Base-by-base conservation (phyloP, 64 coral and sea anemone genomes). In the Cladopsammia gracilis region DNA sequence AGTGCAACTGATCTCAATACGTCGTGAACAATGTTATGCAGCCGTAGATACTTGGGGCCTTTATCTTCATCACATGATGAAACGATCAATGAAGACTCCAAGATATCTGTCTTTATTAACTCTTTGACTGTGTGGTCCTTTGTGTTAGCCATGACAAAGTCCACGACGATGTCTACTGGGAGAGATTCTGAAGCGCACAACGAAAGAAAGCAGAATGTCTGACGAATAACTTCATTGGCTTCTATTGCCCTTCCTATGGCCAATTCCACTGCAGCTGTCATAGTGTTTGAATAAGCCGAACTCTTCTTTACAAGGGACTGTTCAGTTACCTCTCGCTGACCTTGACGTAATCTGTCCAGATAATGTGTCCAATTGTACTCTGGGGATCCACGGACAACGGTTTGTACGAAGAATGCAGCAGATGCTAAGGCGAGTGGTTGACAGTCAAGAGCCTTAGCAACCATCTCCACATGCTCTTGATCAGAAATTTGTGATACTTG, bases 261-360 rank as follows among this genome's bases (percentile, higher is more conserved):
- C 54, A 92, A 47, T 80, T 14, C 75, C 11, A 92, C 70, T 9
- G 90, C 79, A 47, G 78, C 47, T 2, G 90, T 66, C 79, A 85
- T 92, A 9, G 90, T 50, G 49, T 12, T 61, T 48, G 58, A 4
- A 64, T 92, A 85, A 1, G 78, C 71, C 42, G 16, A 2, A 49
- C 25, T 85, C 1, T 15, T 52, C 14, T 72, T 73, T 46, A 60
- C 56, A 25, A 48, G 83, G 2, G 24, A 7, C 16, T 61, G 69
- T 26, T 85, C 90, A 7, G 79, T 65, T 45, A 19, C 65, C 14
- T 71, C 49, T 4, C 45, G 66, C 9, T 26, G 14, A 3, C 69
- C 69, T 23, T 25, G 5, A 13, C 23, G 9, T 18, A 73, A 9
- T 23, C 50, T 57, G 9, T 68, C 52, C 18, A 88, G 14, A 9